A percentile compares a stretch with the other conserved stretches of the same genome.
phyloP scores from a whole-genome alignment of 2,888 invertebrate genomes.

The Ophion slaviceki region DNA sequence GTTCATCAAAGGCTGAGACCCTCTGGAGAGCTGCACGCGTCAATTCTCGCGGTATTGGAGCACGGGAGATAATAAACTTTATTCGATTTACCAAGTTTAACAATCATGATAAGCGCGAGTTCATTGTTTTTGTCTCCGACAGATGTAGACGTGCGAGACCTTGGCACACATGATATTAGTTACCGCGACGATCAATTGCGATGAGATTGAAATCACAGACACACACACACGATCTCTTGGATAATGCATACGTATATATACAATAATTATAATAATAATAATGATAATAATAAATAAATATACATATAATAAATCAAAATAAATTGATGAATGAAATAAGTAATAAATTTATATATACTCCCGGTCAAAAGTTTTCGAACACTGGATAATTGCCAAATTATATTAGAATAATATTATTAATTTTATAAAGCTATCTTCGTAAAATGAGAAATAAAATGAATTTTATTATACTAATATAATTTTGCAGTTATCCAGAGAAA shows the following conservation, averaged over 20 bases:
- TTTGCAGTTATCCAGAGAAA: too few relatives aligned
- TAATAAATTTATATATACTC: too few relatives aligned
- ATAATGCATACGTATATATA: not conserved
- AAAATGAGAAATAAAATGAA: too few relatives aligned
- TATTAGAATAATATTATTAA: too few relatives aligned
- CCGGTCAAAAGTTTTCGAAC: too few relatives aligned
- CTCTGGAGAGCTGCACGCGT: not conserved
- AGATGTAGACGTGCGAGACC: conserved; percentile 38
- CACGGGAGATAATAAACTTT: conserved; percentile 41
- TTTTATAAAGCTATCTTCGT: too few relatives aligned
- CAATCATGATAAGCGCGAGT: conserved; percentile 44
- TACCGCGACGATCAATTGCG: conserved; percentile 11
- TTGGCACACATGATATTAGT: conserved; percentile 60
- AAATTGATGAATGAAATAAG: too few relatives aligned
- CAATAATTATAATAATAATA: too few relatives aligned
- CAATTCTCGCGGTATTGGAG: conserved; percentile 14
- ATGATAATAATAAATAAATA: too few relatives aligned
- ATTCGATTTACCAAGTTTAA: conserved; percentile 46
- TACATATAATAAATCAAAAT: too few relatives aligned
- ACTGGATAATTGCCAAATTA: too few relatives aligned
- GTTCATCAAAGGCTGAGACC: conserved; percentile 1
- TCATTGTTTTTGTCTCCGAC: conserved; percentile 55
- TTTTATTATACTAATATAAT: too few relatives aligned
- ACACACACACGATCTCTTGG: not conserved
- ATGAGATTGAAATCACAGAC: not conserved